These are phyloP conservation scores for Rhagophthalmus giganteus DNA, from an alignment of 2,888 invertebrate genomes.

Conservation along the genomic window DNA sequence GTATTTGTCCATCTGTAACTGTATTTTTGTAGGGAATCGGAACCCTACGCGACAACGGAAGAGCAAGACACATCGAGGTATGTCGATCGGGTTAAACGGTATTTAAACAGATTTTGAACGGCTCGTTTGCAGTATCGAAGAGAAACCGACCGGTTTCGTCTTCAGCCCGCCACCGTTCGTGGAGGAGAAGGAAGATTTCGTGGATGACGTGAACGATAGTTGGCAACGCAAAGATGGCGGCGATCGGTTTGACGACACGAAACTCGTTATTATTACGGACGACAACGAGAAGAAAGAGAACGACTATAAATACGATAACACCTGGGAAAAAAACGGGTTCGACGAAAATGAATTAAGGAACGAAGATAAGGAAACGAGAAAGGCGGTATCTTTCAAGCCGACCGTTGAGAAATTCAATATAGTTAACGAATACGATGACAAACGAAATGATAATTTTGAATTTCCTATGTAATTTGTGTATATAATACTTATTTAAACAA, in stretches of 20 bases:
- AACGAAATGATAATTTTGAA: slow-evolving; percentile 48
- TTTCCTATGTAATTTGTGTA: too few species aligned
- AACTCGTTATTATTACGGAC: neutral
- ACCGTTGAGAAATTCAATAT: slow-evolving; percentile 46
- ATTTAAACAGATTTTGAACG: too few species aligned
- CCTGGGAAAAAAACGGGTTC: neutral
- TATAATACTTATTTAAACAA: too few species aligned
- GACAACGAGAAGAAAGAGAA: neutral
- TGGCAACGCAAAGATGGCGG: neutral
- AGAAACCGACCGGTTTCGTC: slow-evolving; percentile 42
- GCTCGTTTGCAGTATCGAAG: slow-evolving; percentile 12
- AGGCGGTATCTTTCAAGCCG: slow-evolving; percentile 55
- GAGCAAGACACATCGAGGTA: slow-evolving; percentile 5
- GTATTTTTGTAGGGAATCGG: slow-evolving; percentile 6
- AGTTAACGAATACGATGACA: slow-evolving; percentile 53
- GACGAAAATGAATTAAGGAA: slow-evolving; percentile 1
- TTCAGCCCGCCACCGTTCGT: slow-evolving; percentile 12
- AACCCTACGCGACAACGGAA: slow-evolving; percentile 10
- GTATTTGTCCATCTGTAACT: neutral
- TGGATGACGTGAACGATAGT: neutral
- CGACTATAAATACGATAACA: neutral
- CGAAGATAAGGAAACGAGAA: slow-evolving; percentile 29
- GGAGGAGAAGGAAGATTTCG: neutral
- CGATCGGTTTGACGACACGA: neutral
- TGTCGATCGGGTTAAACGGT: too few species aligned